Evolutionary conservation across 2,888 invertebrate species (phyloP).

Genomic region (Gasteruption jaculator): DNA sequence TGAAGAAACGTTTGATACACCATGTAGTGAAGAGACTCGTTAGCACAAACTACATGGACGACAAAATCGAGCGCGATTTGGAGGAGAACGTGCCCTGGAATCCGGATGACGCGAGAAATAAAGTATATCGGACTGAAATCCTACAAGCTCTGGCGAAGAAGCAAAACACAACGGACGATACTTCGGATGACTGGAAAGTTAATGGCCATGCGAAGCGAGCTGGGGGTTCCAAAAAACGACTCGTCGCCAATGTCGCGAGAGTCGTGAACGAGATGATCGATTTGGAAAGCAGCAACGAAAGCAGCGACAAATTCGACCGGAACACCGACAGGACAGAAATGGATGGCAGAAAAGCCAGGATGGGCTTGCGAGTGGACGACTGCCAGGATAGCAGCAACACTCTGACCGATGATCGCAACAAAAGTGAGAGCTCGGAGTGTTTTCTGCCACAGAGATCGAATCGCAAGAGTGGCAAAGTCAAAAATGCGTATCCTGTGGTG

Average conservation of each 20-base stretch:
- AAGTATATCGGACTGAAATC: conserved; percentile 43
- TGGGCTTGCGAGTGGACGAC: conserved; percentile 43
- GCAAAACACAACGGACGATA: conserved; percentile 40
- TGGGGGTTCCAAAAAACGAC: conserved; percentile 25
- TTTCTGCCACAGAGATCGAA: conserved; percentile 40
- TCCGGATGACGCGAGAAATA: conserved; percentile 45
- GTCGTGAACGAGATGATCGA: conserved; percentile 31
- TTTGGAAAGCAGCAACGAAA: conserved; percentile 38
- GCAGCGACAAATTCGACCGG: conserved; percentile 43
- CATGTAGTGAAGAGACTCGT: conserved; percentile 62
- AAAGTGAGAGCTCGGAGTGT: conserved; percentile 47
- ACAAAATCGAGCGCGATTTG: conserved; percentile 48
- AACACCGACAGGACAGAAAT: conserved; percentile 43
- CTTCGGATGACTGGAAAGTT: conserved; percentile 44
- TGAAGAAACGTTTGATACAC: conserved; percentile 63
- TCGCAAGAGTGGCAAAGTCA: conserved; percentile 30
- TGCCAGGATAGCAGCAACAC: conserved; percentile 33
- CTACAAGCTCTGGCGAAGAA: conserved; percentile 43
- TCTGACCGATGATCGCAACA: conserved; percentile 31
- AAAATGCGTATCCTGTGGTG: conserved; percentile 32
- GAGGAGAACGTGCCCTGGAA: conserved; percentile 51
- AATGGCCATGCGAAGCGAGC: conserved; percentile 25
- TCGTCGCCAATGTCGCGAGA: conserved; percentile 25
- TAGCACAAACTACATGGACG: conserved; percentile 59
- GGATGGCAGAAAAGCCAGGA: conserved; percentile 46